A percentile compares a stretch with the other conserved stretches of the same genome.
phyloP scores from a whole-genome alignment of 2,113 vertebrate species.

The Aleadryas rufinucha region DNA sequence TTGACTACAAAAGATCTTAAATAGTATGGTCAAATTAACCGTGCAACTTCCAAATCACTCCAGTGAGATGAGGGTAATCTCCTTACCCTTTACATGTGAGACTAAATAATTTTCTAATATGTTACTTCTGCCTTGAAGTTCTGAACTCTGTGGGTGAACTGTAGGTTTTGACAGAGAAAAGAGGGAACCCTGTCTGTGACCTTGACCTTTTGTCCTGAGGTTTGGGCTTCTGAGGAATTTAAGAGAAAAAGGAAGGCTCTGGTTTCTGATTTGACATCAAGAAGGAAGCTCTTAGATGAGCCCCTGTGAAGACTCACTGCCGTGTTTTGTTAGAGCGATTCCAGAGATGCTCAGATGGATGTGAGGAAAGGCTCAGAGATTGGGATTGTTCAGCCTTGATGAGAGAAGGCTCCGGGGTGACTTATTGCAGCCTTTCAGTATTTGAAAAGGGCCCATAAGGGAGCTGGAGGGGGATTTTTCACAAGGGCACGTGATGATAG shows the following conservation, averaged over 20 bases:
- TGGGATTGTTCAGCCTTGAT: neutral
- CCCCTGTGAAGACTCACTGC: neutral
- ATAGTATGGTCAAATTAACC: neutral
- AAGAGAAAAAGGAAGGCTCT: neutral
- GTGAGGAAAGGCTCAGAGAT: neutral
- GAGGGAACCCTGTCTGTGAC: neutral
- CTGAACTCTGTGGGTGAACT: neutral
- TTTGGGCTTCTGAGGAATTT: neutral
- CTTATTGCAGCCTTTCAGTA: neutral
- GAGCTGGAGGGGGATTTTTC: neutral
- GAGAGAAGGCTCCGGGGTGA: neutral
- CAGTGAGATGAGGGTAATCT: neutral
- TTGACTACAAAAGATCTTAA: neutral
- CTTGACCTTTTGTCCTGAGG: neutral
- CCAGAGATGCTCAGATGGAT: too few relatives aligned
- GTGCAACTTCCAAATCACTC: neutral
- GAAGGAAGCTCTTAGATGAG: neutral
- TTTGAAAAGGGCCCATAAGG: neutral
- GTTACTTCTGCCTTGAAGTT: neutral
- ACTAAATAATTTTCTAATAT: neutral
- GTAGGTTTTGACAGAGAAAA: neutral
- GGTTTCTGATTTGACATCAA: neutral
- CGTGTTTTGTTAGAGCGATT: neutral
- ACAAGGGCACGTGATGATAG: fast-evolving
- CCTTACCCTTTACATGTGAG: neutral